Evolutionary conservation across 2,113 vertebrate species (phyloP).

Genomic region (Pseudonaja textilis): DNA sequence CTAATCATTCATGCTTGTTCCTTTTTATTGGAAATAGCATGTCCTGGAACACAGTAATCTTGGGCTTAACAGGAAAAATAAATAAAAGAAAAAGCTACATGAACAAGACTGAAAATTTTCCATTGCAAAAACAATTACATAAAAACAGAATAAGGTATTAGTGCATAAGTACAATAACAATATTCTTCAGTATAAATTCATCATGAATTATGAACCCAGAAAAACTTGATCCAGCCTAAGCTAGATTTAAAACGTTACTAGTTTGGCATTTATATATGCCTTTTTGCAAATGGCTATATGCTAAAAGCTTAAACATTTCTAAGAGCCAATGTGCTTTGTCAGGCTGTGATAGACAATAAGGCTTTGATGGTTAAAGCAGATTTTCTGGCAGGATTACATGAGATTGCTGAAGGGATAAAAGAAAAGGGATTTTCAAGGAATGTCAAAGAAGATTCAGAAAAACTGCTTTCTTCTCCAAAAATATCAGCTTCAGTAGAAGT

Average conservation of each 20-base stretch:
- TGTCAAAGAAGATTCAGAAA: background rate
- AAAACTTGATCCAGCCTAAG: background rate
- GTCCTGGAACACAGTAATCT: constrained; percentile 3
- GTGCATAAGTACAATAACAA: background rate
- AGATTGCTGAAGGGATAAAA: background rate
- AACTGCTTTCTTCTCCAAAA: background rate
- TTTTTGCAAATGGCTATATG: background rate
- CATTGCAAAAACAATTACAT: background rate
- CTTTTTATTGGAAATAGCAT: background rate
- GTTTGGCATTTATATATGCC: background rate
- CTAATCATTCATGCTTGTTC: background rate
- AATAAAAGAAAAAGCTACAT: background rate
- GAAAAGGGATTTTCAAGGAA: background rate
- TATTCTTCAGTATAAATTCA: background rate
- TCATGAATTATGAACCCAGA: background rate
- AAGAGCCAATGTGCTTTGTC: background rate
- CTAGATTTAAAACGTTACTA: background rate
- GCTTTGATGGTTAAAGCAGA: background rate
- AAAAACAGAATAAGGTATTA: background rate
- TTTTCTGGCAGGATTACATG: background rate
- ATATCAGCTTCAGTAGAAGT: background rate
- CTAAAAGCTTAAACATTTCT: constrained; percentile 20
- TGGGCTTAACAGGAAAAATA: background rate
- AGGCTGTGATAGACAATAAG: background rate
- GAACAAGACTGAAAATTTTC: background rate